These are phyloP conservation scores for Podarcis cretensis DNA, from an alignment of 2,113 vertebrate species.

Conservation along the genomic window DNA sequence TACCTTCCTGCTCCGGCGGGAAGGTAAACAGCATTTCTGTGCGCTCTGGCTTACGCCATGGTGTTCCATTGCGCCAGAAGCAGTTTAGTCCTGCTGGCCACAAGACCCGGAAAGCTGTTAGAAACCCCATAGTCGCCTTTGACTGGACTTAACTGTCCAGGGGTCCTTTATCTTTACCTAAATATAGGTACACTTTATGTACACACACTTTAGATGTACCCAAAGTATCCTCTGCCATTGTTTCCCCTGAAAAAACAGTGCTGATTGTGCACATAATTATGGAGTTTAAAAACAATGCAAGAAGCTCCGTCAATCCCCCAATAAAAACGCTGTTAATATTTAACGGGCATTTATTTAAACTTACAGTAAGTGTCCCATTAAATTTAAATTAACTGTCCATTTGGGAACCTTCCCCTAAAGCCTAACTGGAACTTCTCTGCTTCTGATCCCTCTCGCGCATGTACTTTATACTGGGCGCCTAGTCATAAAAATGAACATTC, in stretches of 20 bases:
- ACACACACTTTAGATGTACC: background rate
- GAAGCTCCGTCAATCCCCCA: slow-evolving; percentile 65
- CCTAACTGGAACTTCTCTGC: slow-evolving; percentile 43
- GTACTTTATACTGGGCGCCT: slow-evolving; percentile 33
- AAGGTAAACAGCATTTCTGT: too few species aligned
- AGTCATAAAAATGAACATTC: slow-evolving; percentile 58
- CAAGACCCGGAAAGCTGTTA: too few species aligned
- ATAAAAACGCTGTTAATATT: slow-evolving; percentile 75
- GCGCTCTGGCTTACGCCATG: too few species aligned
- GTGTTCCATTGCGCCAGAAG: too few species aligned
- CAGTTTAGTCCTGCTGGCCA: too few species aligned
- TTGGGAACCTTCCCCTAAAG: slow-evolving; percentile 73
- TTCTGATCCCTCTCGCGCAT: slow-evolving; percentile 24
- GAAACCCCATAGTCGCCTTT: too few species aligned
- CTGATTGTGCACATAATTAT: slow-evolving; percentile 20
- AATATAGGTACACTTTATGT: background rate
- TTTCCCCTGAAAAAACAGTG: background rate
- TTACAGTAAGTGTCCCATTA: slow-evolving; percentile 73
- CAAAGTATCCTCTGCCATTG: background rate
- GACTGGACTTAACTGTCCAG: too few species aligned
- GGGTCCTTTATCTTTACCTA: background rate
- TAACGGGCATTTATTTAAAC: slow-evolving; percentile 78
- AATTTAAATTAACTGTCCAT: slow-evolving; percentile 72
- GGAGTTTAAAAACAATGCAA: slow-evolving; percentile 28
- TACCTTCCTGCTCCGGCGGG: too few species aligned